These are phyloP conservation scores for Volucella zonaria DNA, from an alignment of 2,888 invertebrate species.

Conservation along the genomic window DNA sequence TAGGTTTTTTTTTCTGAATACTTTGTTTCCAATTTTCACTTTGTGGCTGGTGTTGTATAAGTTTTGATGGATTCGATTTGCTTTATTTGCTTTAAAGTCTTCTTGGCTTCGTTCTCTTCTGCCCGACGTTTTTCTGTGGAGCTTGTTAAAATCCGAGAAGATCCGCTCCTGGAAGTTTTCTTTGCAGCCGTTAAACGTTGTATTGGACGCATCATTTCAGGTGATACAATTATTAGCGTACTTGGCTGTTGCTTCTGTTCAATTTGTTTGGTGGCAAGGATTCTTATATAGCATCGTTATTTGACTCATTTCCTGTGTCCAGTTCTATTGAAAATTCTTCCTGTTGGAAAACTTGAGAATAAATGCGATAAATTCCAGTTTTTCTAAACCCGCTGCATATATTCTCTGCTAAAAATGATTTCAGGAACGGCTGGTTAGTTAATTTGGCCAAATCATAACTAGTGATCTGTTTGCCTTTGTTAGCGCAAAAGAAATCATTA, in stretches of 20 bases:
- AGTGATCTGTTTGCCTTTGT: too few relatives aligned
- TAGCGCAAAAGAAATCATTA: too few relatives aligned
- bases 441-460: too few relatives aligned
- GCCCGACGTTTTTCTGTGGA: conserved; percentile 4
- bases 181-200: conserved; percentile 1
- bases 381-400: not conserved
- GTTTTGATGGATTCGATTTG: too few relatives aligned
- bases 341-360: conserved; percentile 5
- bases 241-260: not conserved
- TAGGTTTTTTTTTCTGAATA: too few relatives aligned
- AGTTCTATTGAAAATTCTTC: conserved; percentile 7
- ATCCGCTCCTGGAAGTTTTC: not conserved
- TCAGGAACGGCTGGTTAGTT: too few relatives aligned
- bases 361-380: not conserved
- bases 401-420: not conserved
- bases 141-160: conserved; percentile 16
- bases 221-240: not conserved
- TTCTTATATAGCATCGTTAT: not conserved
- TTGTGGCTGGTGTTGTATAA: too few relatives aligned
- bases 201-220: conserved; percentile 21
- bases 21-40: too few relatives aligned
- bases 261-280: not conserved
- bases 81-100: not conserved
- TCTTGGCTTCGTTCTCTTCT: conserved; percentile 4
- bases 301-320: not conserved